Evolutionary conservation across 35 echinoderm and acorn worm species (phyloP).

Genomic region (Chiridota heheva): DNA sequence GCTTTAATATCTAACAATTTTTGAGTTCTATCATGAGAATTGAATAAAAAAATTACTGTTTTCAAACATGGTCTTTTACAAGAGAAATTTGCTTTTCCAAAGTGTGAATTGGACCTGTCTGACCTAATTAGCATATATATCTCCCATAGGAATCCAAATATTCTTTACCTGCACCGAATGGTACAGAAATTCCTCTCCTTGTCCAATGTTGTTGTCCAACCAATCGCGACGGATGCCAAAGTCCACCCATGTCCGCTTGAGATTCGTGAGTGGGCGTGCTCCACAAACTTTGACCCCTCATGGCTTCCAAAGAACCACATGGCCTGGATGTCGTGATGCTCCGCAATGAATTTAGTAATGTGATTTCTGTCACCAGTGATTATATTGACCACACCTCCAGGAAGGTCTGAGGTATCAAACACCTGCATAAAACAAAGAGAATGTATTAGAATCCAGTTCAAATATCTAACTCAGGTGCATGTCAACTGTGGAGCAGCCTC

Average conservation of each 20-base stretch:
- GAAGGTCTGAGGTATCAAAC: slow-evolving; percentile 98
- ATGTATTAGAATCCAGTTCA: too few relatives aligned
- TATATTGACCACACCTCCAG: slow-evolving; percentile 96
- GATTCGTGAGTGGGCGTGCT: slow-evolving; percentile 74
- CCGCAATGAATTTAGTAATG: slow-evolving; percentile 87
- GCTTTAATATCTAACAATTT: too few relatives aligned
- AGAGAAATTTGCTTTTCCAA: too few relatives aligned
- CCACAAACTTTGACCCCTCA: slow-evolving; percentile 93
- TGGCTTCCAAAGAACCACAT: slow-evolving; percentile 96
- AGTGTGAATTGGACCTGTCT: too few relatives aligned
- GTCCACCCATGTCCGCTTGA: slow-evolving; percentile 96
- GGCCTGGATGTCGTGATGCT: slow-evolving; percentile 94
- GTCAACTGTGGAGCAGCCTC: too few relatives aligned
- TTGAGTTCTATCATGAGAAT: too few relatives aligned
- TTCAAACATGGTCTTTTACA: too few relatives aligned
- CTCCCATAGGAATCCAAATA: slow-evolving; percentile 99
- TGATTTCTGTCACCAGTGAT: slow-evolving; percentile 82
- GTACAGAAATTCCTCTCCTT: slow-evolving; percentile 97
- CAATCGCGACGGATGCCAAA: slow-evolving; percentile 82
- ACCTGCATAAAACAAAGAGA: slow-evolving; percentile 46
- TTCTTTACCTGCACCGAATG: slow-evolving; percentile 89
- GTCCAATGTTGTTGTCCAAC: slow-evolving; percentile 69
- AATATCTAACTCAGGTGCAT: too few relatives aligned
- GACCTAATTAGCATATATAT: slow-evolving; percentile 88
- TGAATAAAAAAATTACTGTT: too few relatives aligned